A percentile compares a stretch with the other conserved stretches of the same genome.
These are phyloP conservation scores for Stenotaenia linearis DNA, from an alignment of 2,888 invertebrate species.

Conservation along the genomic window DNA sequence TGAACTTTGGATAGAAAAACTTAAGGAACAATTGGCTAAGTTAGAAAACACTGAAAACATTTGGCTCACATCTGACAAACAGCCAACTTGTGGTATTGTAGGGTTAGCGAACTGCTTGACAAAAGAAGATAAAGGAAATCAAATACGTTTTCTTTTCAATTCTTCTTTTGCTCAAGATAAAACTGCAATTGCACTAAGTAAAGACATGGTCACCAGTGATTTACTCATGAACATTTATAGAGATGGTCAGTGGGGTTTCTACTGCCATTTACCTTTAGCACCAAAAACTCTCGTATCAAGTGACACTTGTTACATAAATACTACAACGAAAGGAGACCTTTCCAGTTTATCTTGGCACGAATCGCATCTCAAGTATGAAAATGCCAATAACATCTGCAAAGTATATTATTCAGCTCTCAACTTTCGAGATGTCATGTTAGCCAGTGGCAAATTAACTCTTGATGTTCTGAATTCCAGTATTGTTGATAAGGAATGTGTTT, in stretches of 20 bases:
- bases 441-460: slow-evolving; percentile 92
- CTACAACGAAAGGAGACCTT: slow-evolving; percentile 78
- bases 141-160: slow-evolving; percentile 56
- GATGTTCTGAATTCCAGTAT: slow-evolving; percentile 63
- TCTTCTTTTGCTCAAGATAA: slow-evolving; percentile 48
- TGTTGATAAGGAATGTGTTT: slow-evolving; percentile 48
- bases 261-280: slow-evolving; percentile 67
- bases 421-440: slow-evolving; percentile 97
- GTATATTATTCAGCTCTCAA: slow-evolving; percentile 93
- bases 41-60: slow-evolving; percentile 46
- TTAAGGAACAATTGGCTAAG: slow-evolving; percentile 69
- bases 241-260: slow-evolving; percentile 77
- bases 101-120: slow-evolving; percentile 87
- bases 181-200: background rate
- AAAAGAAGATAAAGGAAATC: slow-evolving; percentile 75
- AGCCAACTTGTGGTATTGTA: slow-evolving; percentile 67
- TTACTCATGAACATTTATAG: slow-evolving; percentile 78
- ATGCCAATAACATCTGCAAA: slow-evolving; percentile 67
- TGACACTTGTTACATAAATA: slow-evolving; percentile 52
- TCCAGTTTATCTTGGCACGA: slow-evolving; percentile 90
- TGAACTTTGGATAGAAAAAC: slow-evolving; percentile 67
- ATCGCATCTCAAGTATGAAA: slow-evolving; percentile 50
- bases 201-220: slow-evolving; percentile 56
- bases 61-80: slow-evolving; percentile 62
- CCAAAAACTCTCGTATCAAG: slow-evolving; percentile 43